These are phyloP conservation scores for Tachycineta bicolor DNA, from an alignment of 2,113 vertebrate genomes.

Conservation along the genomic window DNA sequence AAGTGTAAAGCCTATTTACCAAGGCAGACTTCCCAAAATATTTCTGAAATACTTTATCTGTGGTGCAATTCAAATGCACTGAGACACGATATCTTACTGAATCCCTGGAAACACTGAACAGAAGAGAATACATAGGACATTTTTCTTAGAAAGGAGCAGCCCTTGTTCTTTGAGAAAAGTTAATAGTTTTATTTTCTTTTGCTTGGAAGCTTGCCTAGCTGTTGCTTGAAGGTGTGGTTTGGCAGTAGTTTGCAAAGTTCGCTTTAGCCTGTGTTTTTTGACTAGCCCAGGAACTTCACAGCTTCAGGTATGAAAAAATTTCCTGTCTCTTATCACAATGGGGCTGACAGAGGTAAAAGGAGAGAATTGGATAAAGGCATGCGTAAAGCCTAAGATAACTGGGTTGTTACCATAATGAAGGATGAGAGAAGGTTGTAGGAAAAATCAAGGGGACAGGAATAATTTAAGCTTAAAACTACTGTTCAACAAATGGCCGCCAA, in stretches of 20 bases:
- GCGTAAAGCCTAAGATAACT: background rate
- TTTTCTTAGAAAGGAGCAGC: background rate
- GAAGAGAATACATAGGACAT: background rate
- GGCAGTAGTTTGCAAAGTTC: background rate
- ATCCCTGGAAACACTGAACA: background rate
- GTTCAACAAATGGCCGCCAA: background rate
- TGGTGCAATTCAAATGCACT: background rate
- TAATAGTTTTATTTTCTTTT: background rate
- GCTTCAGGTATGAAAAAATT: background rate
- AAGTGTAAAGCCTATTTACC: background rate
- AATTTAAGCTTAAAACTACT: background rate
- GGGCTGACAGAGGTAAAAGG: background rate
- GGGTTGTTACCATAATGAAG: background rate
- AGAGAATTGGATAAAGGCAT: background rate
- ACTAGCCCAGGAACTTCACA: background rate
- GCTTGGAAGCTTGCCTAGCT: background rate
- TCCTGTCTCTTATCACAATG: background rate
- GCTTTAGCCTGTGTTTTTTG: background rate
- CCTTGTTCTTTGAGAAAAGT: background rate
- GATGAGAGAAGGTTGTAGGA: background rate
- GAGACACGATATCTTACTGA: background rate
- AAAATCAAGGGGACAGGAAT: background rate
- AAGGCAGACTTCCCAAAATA: background rate
- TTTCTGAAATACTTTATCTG: background rate
- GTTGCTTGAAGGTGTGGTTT: background rate